Evolutionary conservation across 2,888 invertebrate genomes (phyloP), one percentile per base, ranked within the genome.

Genomic region (Apoderus coryli): DNA sequence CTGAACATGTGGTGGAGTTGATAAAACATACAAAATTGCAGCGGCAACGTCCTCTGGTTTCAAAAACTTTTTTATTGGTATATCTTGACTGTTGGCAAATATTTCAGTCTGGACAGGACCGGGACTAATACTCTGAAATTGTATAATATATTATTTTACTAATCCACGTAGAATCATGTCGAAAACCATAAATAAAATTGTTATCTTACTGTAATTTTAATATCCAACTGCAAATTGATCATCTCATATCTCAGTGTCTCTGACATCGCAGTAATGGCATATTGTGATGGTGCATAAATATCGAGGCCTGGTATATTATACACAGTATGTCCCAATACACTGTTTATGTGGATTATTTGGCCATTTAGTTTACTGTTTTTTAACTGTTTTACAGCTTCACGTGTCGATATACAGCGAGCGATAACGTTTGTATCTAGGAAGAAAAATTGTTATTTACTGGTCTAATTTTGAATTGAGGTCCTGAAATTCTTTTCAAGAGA

Each of bases 341-440:
- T 46, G 23, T 43, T 44, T 3, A 45, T 39, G 16, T 45, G 38
- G 2, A 45, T 31, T 6, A 45, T 39, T 15, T 44, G 42, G 3
- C 45, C 45, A 16, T 39, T 38, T 5, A 45, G 36, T 10, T 38
- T 29, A 16, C 41, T 32, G 7, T 32, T 29, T 22, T 25, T 32
- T 44, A 45, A 44, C 3, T 29, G 33, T 22, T 31, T 36, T 3
- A 43, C 25, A 2, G 43, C 45, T 31, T 45, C 43, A 12, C 42
- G 36, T 3, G 42, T 43, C 6, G 37, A 32, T 4, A 42, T 31
- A 16, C 36, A 39, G 7, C 39, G 23, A 6, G 10, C 23, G 10
- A 23, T 10, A 23, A 23, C 11, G n/a, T 23, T 23, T 23, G 23
- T 23, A 4, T 23, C 23, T 23, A 9, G 11, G 11, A 23, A 23